These are phyloP conservation scores for Ceraclea dissimilis DNA, from an alignment of 2,888 invertebrate genomes.

Conservation along the genomic window DNA sequence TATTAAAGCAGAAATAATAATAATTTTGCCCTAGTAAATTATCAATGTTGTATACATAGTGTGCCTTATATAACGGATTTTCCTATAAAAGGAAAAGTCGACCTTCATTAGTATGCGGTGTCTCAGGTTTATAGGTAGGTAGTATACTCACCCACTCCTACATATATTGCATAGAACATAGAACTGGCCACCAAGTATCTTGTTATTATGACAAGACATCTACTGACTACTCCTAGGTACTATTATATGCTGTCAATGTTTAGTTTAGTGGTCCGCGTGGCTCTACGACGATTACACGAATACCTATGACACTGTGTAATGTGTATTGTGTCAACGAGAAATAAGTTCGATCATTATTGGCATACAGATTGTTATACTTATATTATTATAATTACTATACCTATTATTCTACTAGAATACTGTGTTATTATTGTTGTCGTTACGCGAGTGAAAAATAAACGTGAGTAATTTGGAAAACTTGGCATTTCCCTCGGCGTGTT, in stretches of 20 bases:
- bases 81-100: constrained; percentile 26
- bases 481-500: neutral
- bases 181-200: neutral
- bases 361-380: neutral
- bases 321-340: constrained; percentile 1
- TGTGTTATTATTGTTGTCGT: neutral
- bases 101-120: constrained; percentile 25
- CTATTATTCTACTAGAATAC: neutral
- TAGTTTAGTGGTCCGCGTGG: constrained; percentile 13
- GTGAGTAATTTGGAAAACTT: constrained; percentile 1
- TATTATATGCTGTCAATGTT: constrained; percentile 5
- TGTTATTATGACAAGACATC: neutral
- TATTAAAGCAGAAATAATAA: no score
- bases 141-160: neutral
- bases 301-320: constrained; percentile 1
- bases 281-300: constrained; percentile 13
- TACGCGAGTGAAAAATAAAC: neutral
- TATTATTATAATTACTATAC: neutral
- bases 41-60: no score
- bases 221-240: no score
- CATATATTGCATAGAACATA: neutral
- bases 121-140: constrained; percentile 1
- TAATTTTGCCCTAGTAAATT: no score
- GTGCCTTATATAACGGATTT: constrained; percentile 18
- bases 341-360: constrained; percentile 6